A percentile compares a stretch with the other conserved stretches of the same genome.
These are phyloP conservation scores for Drosophila tani DNA, from an alignment of 1,140 invertebrate species.

Conservation along the genomic window DNA sequence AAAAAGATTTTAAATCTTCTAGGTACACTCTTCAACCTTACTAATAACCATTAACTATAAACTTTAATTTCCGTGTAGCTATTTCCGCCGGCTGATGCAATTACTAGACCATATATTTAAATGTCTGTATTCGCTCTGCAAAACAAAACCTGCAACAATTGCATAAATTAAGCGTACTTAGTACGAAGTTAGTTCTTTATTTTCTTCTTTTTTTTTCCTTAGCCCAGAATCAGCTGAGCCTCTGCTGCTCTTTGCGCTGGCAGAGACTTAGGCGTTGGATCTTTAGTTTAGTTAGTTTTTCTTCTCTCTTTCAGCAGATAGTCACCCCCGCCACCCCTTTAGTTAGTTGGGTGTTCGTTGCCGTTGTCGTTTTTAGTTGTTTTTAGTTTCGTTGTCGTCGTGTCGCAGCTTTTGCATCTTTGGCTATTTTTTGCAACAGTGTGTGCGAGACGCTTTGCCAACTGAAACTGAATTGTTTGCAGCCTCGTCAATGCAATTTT, in stretches of 20 bases:
- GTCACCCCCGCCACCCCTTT: slow-evolving; percentile 4
- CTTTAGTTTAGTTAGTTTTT: slow-evolving; percentile 70
- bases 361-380: slow-evolving; percentile 24
- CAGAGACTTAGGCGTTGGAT: slow-evolving; percentile 56
- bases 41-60: slow-evolving; percentile 6
- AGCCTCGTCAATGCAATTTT: slow-evolving; percentile 57
- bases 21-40: neutral
- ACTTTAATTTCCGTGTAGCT: slow-evolving; percentile 17
- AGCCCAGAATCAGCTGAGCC: slow-evolving; percentile 58
- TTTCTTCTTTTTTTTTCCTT: slow-evolving; percentile 10
- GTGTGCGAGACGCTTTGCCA: slow-evolving; percentile 65
- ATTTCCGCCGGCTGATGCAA: slow-evolving; percentile 58
- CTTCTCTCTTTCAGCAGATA: slow-evolving; percentile 44
- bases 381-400: slow-evolving; percentile 37
- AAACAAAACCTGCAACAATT: slow-evolving; percentile 49
- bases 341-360: slow-evolving; percentile 25
- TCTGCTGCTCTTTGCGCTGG: slow-evolving; percentile 44
- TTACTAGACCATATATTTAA: slow-evolving; percentile 56
- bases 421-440: slow-evolving; percentile 8
- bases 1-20: neutral
- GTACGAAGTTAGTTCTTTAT: slow-evolving; percentile 47
- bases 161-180: slow-evolving; percentile 57
- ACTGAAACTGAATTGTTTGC: slow-evolving; percentile 66
- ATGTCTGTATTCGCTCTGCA: slow-evolving; percentile 33
- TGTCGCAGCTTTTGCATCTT: slow-evolving; percentile 69